These are phyloP conservation scores for Melitaea cinxia DNA, from an alignment of 1,140 invertebrate genomes.

Conservation along the genomic window DNA sequence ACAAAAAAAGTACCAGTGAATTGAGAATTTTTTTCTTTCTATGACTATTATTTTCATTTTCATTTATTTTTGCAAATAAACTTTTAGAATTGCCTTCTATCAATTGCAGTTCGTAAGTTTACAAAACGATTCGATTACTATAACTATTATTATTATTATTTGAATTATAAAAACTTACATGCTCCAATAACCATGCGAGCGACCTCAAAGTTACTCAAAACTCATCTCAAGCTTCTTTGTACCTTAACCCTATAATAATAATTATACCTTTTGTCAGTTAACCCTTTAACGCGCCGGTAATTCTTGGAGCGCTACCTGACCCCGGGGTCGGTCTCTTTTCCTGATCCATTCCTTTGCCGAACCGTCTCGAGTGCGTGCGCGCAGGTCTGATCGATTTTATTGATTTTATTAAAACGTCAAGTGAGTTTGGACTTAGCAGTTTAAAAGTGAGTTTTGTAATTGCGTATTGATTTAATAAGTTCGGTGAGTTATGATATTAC, in stretches of 20 bases:
- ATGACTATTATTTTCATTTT: too few relatives aligned
- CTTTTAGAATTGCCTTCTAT: too few relatives aligned
- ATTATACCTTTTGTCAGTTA: conserved; percentile 75
- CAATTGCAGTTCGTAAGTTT: too few relatives aligned
- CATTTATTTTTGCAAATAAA: too few relatives aligned
- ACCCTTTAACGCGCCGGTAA: conserved; percentile 72
- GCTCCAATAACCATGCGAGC: conserved; percentile 34
- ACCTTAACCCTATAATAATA: conserved; percentile 73
- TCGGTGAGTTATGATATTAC: conserved; percentile 8
- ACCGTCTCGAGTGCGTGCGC: conserved; percentile 71
- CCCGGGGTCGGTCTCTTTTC: conserved; percentile 62
- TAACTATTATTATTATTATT: too few relatives aligned
- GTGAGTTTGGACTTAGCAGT: conserved; percentile 5
- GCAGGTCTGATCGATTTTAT: conserved; percentile 52
- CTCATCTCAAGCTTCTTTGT: conserved; percentile 50
- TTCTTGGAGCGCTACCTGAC: conserved; percentile 77
- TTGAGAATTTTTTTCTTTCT: too few relatives aligned
- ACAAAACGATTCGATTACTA: too few relatives aligned
- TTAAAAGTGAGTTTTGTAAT: conserved; percentile 6
- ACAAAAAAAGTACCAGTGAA: too few relatives aligned
- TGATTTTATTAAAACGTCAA: conserved; percentile 1
- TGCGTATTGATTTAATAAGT: conserved; percentile 8
- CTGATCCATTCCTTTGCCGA: conserved; percentile 70
- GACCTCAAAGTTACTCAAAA: conserved; percentile 10
- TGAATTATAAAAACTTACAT: neutral